Conservation (phyloP, 2,797 vertebrate species). For the Cryptoblepharus egeriae region DNA sequence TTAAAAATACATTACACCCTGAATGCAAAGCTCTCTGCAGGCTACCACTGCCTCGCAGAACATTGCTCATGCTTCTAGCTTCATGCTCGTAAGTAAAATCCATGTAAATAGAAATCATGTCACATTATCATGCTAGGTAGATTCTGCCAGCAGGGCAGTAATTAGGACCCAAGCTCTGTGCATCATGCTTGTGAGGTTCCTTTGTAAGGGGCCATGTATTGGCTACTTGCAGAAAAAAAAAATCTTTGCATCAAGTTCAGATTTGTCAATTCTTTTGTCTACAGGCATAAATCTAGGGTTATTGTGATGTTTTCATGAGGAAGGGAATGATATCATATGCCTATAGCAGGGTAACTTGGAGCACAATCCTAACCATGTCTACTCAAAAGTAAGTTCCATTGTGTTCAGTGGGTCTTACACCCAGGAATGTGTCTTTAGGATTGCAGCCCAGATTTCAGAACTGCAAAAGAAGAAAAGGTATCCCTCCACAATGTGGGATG, state of each 20-base stretch:
- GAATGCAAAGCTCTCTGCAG: slow-evolving; percentile 13
- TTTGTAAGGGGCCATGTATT: not conserved
- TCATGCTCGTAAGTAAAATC: slow-evolving; percentile 1
- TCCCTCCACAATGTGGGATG: no score
- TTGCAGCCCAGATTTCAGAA: no score
- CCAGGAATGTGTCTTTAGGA: no score
- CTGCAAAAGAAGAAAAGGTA: no score
- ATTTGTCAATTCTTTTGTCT: not conserved
- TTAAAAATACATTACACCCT: slow-evolving; percentile 49
- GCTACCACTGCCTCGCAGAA: not conserved
- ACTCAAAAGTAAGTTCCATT: no score
- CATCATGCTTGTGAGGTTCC: not conserved
- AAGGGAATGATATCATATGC: not conserved
- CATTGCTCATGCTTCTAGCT: not conserved
- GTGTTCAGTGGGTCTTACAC: no score
- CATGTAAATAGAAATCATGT: not conserved
- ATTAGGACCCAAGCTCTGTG: not conserved
- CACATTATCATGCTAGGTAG: not conserved
- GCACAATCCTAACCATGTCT: no score
- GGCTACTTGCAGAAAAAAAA: not conserved
- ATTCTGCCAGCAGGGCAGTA: not conserved
- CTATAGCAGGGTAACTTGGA: not conserved
- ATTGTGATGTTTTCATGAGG: not conserved
- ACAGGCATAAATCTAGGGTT: not conserved
- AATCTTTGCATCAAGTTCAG: not conserved